phyloP scores from a whole-genome alignment of 1,140 invertebrate species.

The Hesperophylax magnus region DNA sequence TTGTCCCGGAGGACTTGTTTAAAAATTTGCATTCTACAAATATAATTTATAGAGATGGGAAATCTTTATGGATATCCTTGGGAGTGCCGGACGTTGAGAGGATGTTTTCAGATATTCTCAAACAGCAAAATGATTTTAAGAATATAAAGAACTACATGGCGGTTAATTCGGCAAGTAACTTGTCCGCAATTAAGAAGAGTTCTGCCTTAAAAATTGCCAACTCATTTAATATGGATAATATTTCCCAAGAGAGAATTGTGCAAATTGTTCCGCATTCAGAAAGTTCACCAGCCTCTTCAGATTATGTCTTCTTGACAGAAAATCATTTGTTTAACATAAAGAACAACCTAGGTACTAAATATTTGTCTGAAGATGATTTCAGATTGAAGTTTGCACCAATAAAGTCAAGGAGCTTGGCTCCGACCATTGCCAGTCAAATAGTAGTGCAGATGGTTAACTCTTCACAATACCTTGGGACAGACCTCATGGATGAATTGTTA shows the following conservation, averaged over 20 bases:
- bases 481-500: slow-evolving; percentile 66
- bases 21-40: slow-evolving; percentile 48
- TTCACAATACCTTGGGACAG: slow-evolving; percentile 62
- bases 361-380: slow-evolving; percentile 34
- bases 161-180: slow-evolving; percentile 9
- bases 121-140: slow-evolving; percentile 13
- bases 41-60: slow-evolving; percentile 52
- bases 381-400: slow-evolving; percentile 47
- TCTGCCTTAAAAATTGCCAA: neutral
- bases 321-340: slow-evolving; percentile 48
- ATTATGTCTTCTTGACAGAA: slow-evolving; percentile 40
- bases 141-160: slow-evolving; percentile 31
- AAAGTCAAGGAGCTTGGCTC: slow-evolving; percentile 28
- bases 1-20: slow-evolving; percentile 45
- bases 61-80: slow-evolving; percentile 49
- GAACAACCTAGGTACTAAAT: slow-evolving; percentile 18
- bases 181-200: neutral
- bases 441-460: slow-evolving; percentile 48
- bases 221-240: neutral
- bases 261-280: slow-evolving; percentile 49
- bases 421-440: slow-evolving; percentile 41
- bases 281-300: neutral
- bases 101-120: neutral
- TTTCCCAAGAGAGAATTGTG: slow-evolving; percentile 45
- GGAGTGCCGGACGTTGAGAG: neutral